Conservation (phyloP, 2,113 vertebrate species). For the Genyomyrus donnyi region DNA sequence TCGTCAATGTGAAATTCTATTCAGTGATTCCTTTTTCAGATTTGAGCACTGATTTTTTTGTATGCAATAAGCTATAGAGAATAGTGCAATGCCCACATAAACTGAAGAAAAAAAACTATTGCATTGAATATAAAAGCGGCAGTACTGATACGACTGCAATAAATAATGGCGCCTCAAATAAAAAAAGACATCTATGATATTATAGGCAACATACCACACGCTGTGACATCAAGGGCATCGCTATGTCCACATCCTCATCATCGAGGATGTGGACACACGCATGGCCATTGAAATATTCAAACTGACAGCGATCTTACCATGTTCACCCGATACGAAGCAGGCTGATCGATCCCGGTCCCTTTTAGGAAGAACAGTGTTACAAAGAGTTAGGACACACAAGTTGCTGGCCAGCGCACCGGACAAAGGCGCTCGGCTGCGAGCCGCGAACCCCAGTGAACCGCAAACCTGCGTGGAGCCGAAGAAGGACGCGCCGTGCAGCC, state of each 20-base stretch:
- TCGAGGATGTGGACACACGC: background rate
- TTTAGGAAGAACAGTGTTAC: background rate
- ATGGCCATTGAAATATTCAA: background rate
- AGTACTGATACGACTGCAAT: background rate
- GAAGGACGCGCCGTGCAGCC: slow-evolving; percentile 9
- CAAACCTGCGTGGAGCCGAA: background rate
- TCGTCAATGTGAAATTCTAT: background rate
- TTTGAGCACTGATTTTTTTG: background rate
- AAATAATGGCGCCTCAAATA: background rate
- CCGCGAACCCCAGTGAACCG: background rate
- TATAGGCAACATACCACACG: slow-evolving; percentile 6
- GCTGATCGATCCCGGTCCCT: background rate
- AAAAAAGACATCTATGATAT: background rate
- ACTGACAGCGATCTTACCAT: slow-evolving; percentile 14
- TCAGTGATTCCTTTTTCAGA: background rate
- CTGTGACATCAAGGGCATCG: slow-evolving; percentile 5
- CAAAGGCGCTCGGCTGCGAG: slow-evolving; percentile 8
- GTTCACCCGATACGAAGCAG: background rate
- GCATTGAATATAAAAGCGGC: background rate
- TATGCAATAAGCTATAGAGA: background rate
- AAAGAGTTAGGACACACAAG: background rate
- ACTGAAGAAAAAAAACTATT: background rate
- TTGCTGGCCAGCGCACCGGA: background rate
- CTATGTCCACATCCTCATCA: background rate
- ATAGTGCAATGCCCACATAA: background rate